Base-by-base conservation (phyloP, 2,797 vertebrate genomes). In the Vireo griseus region DNA sequence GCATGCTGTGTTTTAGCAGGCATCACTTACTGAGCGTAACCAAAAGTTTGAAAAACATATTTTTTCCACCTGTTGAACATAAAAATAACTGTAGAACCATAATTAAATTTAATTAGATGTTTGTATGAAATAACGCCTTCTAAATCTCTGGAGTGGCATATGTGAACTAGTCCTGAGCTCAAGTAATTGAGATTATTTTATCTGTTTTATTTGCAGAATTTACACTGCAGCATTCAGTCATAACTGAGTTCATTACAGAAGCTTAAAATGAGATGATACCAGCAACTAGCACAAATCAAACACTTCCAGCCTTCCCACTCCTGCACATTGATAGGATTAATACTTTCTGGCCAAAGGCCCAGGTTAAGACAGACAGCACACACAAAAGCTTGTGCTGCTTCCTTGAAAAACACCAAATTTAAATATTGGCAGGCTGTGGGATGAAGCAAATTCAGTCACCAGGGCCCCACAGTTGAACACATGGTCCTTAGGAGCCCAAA, bases 171-270 rank as follows among this genome's bases (percentile, higher is more conserved):
- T 45, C 77, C 62, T 59, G 69, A 86, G 77, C 66, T 92, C 55
- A 92, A 78, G 65, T 81, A 78, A 66, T 81, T 81, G 69, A 84
- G 77, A 86, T 69, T 92, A 86, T 95, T 93, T 83, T 87, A 86
- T 71, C 73, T 61, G 58, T 86, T 94, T 73, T 79, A 84, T 94
- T 92, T 92, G 67, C 42, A 62, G 74, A 90, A 88, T 95, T 93
- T 93, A 76, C 59, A 85, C 54, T 90, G 63, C 59, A 85, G 58
- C 72, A 89, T 74, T 89, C 88, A 71, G 69, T 91, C 52, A 25
- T 90, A 84, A 85, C 48, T 78, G 55, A 10, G 79, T 92, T 93
- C 48, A 90, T 89, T 96, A 78, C 78, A 96, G 94, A 90, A 96
- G 82, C 88, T 87, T 95, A 90, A 90, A 90, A 95, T 57, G 50